Conservation (phyloP, 2,888 invertebrate genomes). For the Boloria selene region DNA sequence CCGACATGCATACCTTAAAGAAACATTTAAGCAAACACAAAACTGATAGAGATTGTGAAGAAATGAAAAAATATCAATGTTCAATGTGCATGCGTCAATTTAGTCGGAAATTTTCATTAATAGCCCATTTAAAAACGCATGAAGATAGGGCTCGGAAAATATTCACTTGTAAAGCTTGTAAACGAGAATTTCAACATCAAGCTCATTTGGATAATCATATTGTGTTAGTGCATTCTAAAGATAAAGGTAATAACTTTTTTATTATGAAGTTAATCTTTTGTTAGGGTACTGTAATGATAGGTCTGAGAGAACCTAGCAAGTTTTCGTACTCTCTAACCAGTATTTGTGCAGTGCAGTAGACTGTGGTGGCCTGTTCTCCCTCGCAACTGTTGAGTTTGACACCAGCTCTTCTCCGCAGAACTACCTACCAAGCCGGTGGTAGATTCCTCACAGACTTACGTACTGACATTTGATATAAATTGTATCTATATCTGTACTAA, state of each 20-base stretch:
- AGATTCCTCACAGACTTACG: no score
- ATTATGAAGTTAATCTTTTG: no score
- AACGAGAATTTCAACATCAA: slow-evolving; percentile 80
- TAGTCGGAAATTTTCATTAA: slow-evolving; percentile 57
- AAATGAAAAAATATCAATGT: slow-evolving; percentile 52
- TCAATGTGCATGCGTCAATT: slow-evolving; percentile 66
- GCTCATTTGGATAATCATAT: slow-evolving; percentile 80
- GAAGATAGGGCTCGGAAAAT: slow-evolving; percentile 53
- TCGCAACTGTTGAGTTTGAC: no score
- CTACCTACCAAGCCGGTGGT: no score
- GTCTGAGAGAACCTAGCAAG: no score
- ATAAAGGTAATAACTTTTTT: slow-evolving; percentile 47
- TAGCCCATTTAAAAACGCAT: slow-evolving; percentile 61
- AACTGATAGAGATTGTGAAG: slow-evolving; percentile 25
- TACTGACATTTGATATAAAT: no score
- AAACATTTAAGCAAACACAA: slow-evolving; percentile 30
- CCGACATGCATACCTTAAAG: slow-evolving; percentile 12
- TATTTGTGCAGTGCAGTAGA: no score
- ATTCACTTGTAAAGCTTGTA: slow-evolving; percentile 62
- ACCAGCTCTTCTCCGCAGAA: no score
- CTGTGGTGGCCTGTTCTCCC: no score
- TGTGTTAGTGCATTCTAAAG: slow-evolving; percentile 67
- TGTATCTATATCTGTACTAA: no score
- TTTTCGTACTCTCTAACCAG: no score
- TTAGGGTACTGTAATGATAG: no score